Evolutionary conservation across 2,113 vertebrate genomes (phyloP).

Genomic region (Puffinus mauretanicus): DNA sequence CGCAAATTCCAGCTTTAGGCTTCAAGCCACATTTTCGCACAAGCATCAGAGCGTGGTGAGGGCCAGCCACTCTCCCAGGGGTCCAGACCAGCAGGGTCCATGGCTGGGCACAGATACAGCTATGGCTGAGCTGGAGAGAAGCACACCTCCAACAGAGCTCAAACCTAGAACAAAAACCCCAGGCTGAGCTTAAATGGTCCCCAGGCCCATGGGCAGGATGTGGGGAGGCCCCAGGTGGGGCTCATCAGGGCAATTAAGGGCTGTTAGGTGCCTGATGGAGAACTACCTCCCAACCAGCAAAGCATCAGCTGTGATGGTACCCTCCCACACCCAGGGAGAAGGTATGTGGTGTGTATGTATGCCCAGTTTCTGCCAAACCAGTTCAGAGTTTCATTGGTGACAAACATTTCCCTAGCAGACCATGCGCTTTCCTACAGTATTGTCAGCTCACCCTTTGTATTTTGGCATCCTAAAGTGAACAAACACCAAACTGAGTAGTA

Average conservation of each 20-base stretch:
- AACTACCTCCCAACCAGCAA: accelerated
- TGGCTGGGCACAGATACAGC: accelerated
- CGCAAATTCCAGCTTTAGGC: not conserved
- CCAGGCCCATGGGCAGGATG: accelerated
- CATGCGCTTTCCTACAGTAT: not conserved
- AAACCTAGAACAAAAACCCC: accelerated
- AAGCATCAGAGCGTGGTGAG: accelerated
- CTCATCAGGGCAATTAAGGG: not conserved
- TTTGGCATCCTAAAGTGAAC: not conserved
- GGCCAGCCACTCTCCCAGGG: not conserved
- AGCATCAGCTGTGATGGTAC: not conserved
- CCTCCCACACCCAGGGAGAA: not conserved
- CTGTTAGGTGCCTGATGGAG: not conserved
- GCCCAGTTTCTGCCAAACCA: not conserved
- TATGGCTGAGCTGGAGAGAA: accelerated
- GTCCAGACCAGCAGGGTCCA: accelerated
- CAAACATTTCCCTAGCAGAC: not conserved
- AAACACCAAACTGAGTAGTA: not conserved
- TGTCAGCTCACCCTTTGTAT: not conserved
- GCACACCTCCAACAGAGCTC: accelerated
- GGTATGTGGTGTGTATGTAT: no score
- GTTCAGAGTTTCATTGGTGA: not conserved
- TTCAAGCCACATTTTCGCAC: accelerated
- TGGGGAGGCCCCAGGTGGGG: not conserved
- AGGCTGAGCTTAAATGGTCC: no score